Evolutionary conservation across 2,797 vertebrate species (phyloP).

Genomic region (Dendrocincla tyrannina): DNA sequence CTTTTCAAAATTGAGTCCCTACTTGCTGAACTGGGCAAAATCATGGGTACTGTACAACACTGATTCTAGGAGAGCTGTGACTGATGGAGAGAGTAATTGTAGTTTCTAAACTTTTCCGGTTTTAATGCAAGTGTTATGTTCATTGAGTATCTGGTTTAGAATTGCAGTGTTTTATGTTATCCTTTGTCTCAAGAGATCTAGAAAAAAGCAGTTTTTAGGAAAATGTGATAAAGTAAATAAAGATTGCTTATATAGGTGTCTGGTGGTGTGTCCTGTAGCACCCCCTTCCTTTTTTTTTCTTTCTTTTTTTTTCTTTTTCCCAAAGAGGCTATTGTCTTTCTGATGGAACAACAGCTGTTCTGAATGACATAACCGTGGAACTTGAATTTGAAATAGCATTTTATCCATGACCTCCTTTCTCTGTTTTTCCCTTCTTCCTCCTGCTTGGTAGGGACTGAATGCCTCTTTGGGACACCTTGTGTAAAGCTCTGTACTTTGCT

Average conservation of each 20-base stretch:
- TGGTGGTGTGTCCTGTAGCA: neutral
- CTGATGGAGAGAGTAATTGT: neutral
- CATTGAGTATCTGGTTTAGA: neutral
- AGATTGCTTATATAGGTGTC: neutral
- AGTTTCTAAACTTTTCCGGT: neutral
- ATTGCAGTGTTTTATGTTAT: neutral
- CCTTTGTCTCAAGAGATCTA: neutral
- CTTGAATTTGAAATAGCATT: neutral
- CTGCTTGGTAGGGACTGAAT: neutral
- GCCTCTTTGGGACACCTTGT: neutral
- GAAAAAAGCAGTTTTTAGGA: neutral
- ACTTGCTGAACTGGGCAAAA: neutral
- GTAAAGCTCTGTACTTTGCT: neutral
- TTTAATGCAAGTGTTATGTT: neutral
- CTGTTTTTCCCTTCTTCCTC: neutral
- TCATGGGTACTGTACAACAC: neutral
- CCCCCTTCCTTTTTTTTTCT: rapidly evolving
- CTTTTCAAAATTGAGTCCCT: neutral
- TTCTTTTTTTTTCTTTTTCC: neutral
- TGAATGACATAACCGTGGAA: neutral
- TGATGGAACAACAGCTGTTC: neutral
- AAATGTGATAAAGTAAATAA: neutral
- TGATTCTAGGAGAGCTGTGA: neutral
- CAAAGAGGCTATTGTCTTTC: neutral
- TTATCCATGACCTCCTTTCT: neutral